phyloP scores from a whole-genome alignment of 2,797 vertebrate species.

The Apogon talboti region DNA sequence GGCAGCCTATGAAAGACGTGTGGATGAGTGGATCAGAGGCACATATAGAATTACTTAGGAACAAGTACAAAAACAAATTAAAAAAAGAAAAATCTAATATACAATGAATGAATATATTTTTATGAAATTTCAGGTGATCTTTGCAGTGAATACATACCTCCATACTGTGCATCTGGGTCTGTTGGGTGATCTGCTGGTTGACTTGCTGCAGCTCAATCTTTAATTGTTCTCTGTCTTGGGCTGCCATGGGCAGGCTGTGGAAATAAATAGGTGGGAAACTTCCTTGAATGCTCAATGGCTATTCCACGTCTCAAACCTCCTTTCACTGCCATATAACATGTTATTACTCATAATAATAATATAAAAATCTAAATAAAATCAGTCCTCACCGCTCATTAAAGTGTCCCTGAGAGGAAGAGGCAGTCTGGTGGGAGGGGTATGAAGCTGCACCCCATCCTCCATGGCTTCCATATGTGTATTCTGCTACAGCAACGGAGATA shows the following conservation, averaged over 20 bases:
- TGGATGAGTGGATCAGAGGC: conserved; percentile 16
- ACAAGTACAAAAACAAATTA: no score
- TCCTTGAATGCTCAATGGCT: neutral
- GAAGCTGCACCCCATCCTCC: conserved; percentile 89
- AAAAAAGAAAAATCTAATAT: neutral
- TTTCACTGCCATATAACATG: neutral
- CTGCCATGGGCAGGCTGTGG: conserved; percentile 80
- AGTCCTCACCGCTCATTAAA: conserved; percentile 90
- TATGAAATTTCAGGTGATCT: neutral
- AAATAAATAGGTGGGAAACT: neutral
- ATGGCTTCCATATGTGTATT: conserved; percentile 93
- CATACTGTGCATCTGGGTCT: conserved; percentile 92
- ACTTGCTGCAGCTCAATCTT: conserved; percentile 97
- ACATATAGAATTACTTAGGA: conserved; percentile 6
- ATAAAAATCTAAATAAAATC: neutral
- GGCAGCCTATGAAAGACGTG: conserved; percentile 83
- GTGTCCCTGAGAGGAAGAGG: conserved; percentile 94
- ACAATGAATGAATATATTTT: neutral
- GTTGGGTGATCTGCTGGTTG: conserved; percentile 95
- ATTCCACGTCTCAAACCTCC: neutral
- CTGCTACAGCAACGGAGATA: conserved; percentile 67
- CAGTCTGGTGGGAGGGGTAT: conserved; percentile 90
- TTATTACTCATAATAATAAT: neutral
- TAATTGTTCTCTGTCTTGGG: conserved; percentile 92
- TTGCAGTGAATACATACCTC: conserved; percentile 82